Conservation (phyloP, 30 jellyfish, hydroid and myxozoan genomes). For the Nemopilema nomurai region DNA sequence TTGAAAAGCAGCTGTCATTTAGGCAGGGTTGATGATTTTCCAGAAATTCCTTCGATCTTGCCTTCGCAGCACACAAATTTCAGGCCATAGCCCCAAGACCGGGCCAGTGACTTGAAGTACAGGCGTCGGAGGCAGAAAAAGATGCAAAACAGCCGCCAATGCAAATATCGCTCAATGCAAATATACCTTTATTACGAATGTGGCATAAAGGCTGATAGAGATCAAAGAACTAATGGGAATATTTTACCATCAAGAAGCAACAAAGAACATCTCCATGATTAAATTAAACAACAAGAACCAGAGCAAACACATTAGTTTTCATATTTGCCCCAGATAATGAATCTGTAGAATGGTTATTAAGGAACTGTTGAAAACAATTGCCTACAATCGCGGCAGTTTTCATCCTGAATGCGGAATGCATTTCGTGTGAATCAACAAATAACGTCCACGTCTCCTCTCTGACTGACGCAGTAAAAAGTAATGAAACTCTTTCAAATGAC, state of each 20-base stretch:
- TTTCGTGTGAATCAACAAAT: no score
- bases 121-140: no score
- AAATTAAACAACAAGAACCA: not conserved
- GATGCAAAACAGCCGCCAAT: no score
- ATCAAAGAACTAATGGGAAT: no score
- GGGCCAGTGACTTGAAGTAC: not conserved
- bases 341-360: not conserved
- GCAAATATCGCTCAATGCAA: no score
- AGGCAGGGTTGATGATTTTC: not conserved
- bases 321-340: not conserved
- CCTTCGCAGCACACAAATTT: not conserved
- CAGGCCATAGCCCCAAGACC: not conserved
- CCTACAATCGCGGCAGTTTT: not conserved
- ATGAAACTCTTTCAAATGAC: no score
- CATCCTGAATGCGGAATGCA: not conserved
- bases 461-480: no score
- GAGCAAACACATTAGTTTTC: not conserved
- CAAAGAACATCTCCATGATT: not conserved
- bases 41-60: not conserved
- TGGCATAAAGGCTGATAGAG: no score
- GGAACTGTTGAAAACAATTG: not conserved
- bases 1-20: not conserved
- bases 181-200: no score
- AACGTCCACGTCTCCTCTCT: no score
- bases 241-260: not conserved